phyloP scores from a whole-genome alignment of 2,113 vertebrate genomes.

The Petrocephalus microphthalmus region DNA sequence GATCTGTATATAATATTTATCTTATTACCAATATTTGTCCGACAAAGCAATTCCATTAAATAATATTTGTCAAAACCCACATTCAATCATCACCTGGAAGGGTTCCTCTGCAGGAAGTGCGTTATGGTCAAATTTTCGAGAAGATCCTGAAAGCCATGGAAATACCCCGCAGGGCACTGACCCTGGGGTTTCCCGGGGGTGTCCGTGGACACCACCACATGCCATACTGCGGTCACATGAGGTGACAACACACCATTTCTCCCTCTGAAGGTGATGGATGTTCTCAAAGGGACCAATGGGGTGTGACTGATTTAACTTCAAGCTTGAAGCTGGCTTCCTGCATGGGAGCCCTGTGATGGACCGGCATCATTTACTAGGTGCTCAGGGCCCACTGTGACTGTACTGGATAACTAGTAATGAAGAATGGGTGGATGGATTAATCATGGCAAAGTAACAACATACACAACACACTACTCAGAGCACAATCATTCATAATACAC shows the following conservation, averaged over 20 bases:
- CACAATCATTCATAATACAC: neutral
- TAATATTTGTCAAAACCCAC: neutral
- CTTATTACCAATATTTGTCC: neutral
- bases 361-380: neutral
- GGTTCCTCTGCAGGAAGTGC: neutral
- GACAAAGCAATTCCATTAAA: neutral
- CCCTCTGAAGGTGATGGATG: neutral
- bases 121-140: neutral
- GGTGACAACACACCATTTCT: neutral
- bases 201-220: neutral
- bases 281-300: neutral
- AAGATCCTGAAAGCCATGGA: neutral
- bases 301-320: neutral
- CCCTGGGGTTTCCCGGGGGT: neutral
- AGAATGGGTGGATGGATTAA: neutral
- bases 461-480: neutral
- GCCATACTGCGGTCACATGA: neutral
- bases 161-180: neutral
- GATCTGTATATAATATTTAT: neutral
- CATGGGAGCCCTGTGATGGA: neutral
- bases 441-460: neutral
- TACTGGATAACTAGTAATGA: neutral
- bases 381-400: neutral
- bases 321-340: neutral
- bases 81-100: neutral